A percentile compares a stretch with the other conserved stretches of the same genome.
phyloP scores from a whole-genome alignment of 1,140 invertebrate species.

The Ceratina calcarata region DNA sequence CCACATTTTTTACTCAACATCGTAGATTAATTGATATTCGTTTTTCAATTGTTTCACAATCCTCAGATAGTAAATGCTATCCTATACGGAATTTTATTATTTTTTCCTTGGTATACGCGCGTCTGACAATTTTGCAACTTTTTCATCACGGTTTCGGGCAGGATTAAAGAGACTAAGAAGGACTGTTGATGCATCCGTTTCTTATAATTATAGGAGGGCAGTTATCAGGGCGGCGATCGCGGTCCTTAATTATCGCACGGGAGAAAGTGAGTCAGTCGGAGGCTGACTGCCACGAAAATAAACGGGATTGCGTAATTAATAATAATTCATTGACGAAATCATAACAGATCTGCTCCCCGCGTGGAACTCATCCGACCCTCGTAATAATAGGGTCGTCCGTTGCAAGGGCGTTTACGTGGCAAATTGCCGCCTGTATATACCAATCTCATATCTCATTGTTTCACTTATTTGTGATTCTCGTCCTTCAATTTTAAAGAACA shows the following conservation, averaged over 20 bases:
- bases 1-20: too few species aligned
- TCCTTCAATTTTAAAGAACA: background rate
- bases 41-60: too few species aligned
- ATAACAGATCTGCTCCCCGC: conserved; percentile 7
- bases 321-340: conserved; percentile 39
- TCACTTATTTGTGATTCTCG: background rate
- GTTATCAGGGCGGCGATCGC: conserved; percentile 37
- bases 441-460: background rate
- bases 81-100: background rate
- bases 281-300: conserved; percentile 29
- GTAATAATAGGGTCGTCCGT: conserved; percentile 15
- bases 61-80: background rate
- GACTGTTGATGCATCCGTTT: conserved; percentile 23
- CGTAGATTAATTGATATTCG: too few species aligned
- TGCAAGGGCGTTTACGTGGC: background rate
- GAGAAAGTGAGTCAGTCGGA: conserved; percentile 42
- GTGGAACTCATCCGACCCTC: background rate
- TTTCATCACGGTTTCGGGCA: background rate
- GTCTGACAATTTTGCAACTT: background rate
- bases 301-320: conserved; percentile 47
- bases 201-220: conserved; percentile 28
- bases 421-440: background rate
- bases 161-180: background rate
- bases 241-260: conserved; percentile 48
- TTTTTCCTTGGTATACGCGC: background rate